Evolutionary conservation across 2,113 vertebrate genomes (phyloP), one percentile per base, ranked within the genome.

Genomic region (Puma concolor): DNA sequence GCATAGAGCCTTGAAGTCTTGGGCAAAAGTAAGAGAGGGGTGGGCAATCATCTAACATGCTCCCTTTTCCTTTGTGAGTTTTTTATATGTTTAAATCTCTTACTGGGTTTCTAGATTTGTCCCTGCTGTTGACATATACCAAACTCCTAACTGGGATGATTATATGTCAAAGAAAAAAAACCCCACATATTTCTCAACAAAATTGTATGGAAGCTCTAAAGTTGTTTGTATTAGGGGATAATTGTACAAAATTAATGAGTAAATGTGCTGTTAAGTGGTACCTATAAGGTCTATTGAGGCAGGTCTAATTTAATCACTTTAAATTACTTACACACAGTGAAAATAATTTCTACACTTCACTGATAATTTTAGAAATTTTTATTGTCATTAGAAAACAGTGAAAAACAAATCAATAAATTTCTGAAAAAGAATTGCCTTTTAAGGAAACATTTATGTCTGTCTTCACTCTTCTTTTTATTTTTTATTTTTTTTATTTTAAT

Each of bases 321-420:
- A 88, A 74, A 80, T 84, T 25, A 82, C 14, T 12, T 64, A 63
- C 38, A 72, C 14, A 48, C 0, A 76, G 19, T 83, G 27, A 88
- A 96, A 94, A 88, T 88, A 88, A 81, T 85, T 91, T 87, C 81
- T 77, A 44, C 14, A 66, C 23, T 76, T 93, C 52, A 76, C 16
- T 88, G 57, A 60, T 74, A 85, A 25, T 81, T 93, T 97, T 93
- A 93, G 23, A 93, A 77, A 76, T 93, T 95, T 94, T 64, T 88
- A 57, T 84, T 74, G 3, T 44, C 69, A 74, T 85, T 96, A 71
- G n/a, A 66, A 95, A 96, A 95, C 12, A 93, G 67, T 94, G n/a
- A 77, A 95, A 93, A 90, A 54, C 21, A 94, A 89, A 92, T 91
- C 16, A 71, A 31, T 48, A 91, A 36, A 90, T 87, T 87, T 80